Conservation (phyloP, 2,797 vertebrate species). For the Yasuhikotakia modesta region DNA sequence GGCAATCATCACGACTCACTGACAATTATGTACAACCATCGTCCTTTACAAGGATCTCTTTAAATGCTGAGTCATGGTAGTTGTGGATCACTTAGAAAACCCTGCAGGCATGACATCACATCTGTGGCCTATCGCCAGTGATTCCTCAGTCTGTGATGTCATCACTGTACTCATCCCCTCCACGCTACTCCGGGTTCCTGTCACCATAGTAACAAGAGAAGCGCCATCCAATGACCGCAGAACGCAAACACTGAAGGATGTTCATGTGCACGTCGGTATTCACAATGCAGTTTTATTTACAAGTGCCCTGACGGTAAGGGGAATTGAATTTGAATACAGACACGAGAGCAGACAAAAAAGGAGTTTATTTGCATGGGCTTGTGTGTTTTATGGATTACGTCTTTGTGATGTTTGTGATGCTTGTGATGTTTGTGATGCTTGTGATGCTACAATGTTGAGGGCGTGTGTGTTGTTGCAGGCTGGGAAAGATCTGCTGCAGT, state of each 20-base stretch:
- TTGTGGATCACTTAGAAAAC: conserved; percentile 45
- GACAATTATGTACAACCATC: background rate
- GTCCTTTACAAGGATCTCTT: background rate
- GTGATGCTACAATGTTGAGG: conserved; percentile 6
- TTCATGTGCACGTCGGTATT: conserved; percentile 7
- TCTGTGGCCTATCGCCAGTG: conserved; percentile 46
- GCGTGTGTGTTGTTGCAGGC: conserved; percentile 38
- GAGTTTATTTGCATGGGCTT: background rate
- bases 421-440: no score
- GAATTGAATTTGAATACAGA: background rate
- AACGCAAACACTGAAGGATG: conserved; percentile 27
- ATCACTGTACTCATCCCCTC: conserved; percentile 65
- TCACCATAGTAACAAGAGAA: conserved; percentile 72
- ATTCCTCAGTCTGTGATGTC: conserved; percentile 66
- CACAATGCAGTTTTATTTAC: conserved; percentile 18
- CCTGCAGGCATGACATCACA: conserved; percentile 49
- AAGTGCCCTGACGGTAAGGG: background rate
- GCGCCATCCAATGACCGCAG: conserved; percentile 59
- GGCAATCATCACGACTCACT: background rate
- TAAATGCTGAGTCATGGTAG: conserved; percentile 46
- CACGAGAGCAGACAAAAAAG: background rate
- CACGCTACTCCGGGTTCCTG: conserved; percentile 65
- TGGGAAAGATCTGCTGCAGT: conserved; percentile 61
- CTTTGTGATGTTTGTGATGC: no score
- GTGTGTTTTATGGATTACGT: background rate